A percentile compares a stretch with the other conserved stretches of the same genome.
Conservation (phyloP, 2,797 vertebrate species). For the Acanthurus lineatus region DNA sequence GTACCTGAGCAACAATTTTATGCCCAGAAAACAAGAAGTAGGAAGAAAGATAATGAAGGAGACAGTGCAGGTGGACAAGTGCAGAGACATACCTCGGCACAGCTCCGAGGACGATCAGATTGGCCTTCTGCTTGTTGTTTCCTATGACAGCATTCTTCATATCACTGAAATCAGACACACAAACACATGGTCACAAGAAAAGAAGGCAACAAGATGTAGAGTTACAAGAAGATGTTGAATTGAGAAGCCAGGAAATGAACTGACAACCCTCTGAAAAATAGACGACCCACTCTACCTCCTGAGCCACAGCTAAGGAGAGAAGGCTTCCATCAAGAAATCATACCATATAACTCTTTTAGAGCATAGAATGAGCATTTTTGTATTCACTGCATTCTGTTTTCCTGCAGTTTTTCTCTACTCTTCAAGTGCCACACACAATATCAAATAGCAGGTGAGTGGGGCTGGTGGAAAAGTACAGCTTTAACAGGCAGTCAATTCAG, state of each 20-base stretch:
- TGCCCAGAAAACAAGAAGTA: background rate
- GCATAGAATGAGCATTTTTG: slow-evolving; percentile 2
- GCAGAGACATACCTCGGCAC: slow-evolving; percentile 91
- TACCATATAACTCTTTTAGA: background rate
- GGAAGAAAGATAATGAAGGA: background rate
- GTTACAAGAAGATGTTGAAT: no score
- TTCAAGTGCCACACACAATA: slow-evolving; percentile 42
- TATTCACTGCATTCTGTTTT: slow-evolving; percentile 7
- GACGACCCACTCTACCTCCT: no score
- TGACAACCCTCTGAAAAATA: background rate
- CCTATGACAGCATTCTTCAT: slow-evolving; percentile 99
- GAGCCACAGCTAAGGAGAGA: background rate
- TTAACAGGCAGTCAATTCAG: slow-evolving; percentile 50
- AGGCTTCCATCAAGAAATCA: background rate
- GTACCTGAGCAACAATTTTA: background rate
- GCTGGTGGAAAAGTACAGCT: slow-evolving; percentile 78
- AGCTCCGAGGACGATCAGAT: slow-evolving; percentile 98
- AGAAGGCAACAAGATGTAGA: background rate
- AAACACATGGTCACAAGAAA: background rate
- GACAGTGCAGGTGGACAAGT: background rate
- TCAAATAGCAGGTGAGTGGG: slow-evolving; percentile 62
- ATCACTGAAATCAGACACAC: slow-evolving; percentile 89
- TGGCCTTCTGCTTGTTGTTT: slow-evolving; percentile 99
- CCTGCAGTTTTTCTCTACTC: slow-evolving; percentile 20
- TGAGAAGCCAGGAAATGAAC: no score